A percentile compares a stretch with the other conserved stretches of the same genome.
Evolutionary conservation across 2,888 invertebrate species (phyloP).

Genomic region (Odontocerum albicorne): DNA sequence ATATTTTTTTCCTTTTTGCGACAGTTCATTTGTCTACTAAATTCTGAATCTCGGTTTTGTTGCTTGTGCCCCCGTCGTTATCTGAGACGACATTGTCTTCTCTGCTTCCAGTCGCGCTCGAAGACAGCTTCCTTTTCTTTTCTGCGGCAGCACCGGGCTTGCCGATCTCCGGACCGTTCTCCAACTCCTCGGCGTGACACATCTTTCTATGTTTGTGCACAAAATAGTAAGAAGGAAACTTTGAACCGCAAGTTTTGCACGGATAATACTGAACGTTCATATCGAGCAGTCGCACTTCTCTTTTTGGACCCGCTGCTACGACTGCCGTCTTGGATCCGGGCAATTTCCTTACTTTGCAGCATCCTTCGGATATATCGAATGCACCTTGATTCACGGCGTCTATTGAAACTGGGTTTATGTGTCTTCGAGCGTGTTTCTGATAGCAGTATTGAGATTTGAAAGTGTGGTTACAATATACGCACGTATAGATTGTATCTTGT

Average conservation of each 20-base stretch:
- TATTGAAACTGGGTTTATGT: constrained; percentile 34
- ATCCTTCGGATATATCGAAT: constrained; percentile 18
- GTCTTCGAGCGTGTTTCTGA: constrained; percentile 69
- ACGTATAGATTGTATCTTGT: constrained; percentile 59
- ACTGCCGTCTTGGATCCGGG: constrained; percentile 38
- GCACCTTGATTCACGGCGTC: constrained; percentile 30
- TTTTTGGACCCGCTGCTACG: constrained; percentile 44
- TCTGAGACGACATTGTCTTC: neutral
- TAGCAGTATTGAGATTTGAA: constrained; percentile 87
- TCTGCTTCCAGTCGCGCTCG: neutral
- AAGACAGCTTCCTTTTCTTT: constrained; percentile 9
- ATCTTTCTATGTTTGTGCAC: constrained; percentile 88
- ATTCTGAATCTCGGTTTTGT: constrained; percentile 20
- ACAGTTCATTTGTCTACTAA: too few relatives aligned
- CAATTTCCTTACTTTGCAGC: constrained; percentile 13
- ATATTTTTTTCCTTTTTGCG: too few relatives aligned
- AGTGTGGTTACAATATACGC: constrained; percentile 75
- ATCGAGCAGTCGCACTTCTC: constrained; percentile 67
- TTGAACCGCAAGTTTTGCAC: constrained; percentile 89
- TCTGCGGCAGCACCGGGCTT: neutral
- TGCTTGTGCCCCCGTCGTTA: constrained; percentile 7
- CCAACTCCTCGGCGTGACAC: constrained; percentile 71
- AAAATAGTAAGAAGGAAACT: constrained; percentile 92
- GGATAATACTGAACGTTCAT: constrained; percentile 90
- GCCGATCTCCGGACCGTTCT: constrained; percentile 37